These are phyloP conservation scores for Fulica atra DNA, from an alignment of 2,113 vertebrate species.

Conservation along the genomic window DNA sequence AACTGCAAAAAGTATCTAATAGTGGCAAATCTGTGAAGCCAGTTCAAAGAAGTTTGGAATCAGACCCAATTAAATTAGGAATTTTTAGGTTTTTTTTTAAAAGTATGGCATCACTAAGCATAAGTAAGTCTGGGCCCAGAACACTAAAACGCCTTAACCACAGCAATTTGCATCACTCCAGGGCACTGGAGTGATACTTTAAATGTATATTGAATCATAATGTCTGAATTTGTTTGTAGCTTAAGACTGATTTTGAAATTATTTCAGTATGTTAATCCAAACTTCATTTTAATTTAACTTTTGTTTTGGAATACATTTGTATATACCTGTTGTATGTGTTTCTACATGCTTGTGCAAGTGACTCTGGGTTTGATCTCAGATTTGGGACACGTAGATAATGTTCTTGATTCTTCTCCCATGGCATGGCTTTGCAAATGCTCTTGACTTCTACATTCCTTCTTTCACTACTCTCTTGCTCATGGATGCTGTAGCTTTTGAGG, in stretches of 20 bases:
- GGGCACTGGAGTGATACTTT: neutral
- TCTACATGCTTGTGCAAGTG: neutral
- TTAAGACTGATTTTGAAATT: slow-evolving; percentile 1
- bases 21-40: neutral
- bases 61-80: neutral
- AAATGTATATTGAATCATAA: neutral
- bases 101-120: fast-evolving
- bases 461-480: neutral
- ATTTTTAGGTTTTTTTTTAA: neutral
- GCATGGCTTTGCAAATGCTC: neutral
- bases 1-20: neutral
- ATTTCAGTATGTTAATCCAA: neutral
- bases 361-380: neutral
- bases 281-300: neutral
- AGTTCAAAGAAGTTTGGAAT: neutral
- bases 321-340: neutral
- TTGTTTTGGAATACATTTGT: neutral
- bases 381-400: neutral
- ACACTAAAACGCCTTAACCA: neutral
- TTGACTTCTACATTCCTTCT: neutral
- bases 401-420: neutral
- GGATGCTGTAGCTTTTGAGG: neutral
- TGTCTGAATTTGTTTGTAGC: neutral
- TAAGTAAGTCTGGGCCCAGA: neutral
- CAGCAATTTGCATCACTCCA: neutral